phyloP scores from a whole-genome alignment of 2,888 invertebrate genomes.

The Meiosimyza decipiens region DNA sequence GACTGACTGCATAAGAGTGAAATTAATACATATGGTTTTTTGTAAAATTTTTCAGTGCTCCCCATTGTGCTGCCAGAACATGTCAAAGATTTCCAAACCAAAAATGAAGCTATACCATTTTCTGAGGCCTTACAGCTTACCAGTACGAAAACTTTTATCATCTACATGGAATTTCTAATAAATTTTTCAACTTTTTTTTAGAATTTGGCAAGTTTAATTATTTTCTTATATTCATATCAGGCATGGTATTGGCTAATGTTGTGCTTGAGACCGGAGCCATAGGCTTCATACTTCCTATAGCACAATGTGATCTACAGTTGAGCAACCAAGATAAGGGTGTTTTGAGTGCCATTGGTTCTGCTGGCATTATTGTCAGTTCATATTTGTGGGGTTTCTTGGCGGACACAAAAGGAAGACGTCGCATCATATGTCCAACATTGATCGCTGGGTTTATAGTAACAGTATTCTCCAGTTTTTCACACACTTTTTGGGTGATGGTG shows the following conservation, averaged over 20 bases:
- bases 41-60: conserved; percentile 4
- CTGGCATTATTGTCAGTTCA: conserved; percentile 69
- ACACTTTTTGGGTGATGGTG: conserved; percentile 68
- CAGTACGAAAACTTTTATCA: conserved; percentile 17
- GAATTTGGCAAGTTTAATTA: conserved; percentile 70
- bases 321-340: conserved; percentile 65
- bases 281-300: conserved; percentile 70
- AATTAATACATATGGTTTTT: not conserved
- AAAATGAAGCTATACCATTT: conserved; percentile 27
- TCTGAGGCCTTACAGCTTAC: conserved; percentile 33
- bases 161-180: not conserved
- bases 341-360: conserved; percentile 63
- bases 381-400: conserved; percentile 72
- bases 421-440: conserved; percentile 67
- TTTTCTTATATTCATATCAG: conserved; percentile 67
- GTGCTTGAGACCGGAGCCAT: conserved; percentile 66
- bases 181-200: conserved; percentile 44
- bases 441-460: conserved; percentile 67
- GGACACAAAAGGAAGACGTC: conserved; percentile 69
- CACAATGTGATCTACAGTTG: conserved; percentile 66
- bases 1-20: not conserved
- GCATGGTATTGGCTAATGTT: conserved; percentile 69
- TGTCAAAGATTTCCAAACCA: conserved; percentile 65
- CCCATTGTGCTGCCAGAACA: conserved; percentile 59
- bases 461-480: conserved; percentile 67